Evolutionary conservation across 2,797 vertebrate species (phyloP), one percentile per base, ranked within the genome.

Genomic region (Anniella stebbinsi): DNA sequence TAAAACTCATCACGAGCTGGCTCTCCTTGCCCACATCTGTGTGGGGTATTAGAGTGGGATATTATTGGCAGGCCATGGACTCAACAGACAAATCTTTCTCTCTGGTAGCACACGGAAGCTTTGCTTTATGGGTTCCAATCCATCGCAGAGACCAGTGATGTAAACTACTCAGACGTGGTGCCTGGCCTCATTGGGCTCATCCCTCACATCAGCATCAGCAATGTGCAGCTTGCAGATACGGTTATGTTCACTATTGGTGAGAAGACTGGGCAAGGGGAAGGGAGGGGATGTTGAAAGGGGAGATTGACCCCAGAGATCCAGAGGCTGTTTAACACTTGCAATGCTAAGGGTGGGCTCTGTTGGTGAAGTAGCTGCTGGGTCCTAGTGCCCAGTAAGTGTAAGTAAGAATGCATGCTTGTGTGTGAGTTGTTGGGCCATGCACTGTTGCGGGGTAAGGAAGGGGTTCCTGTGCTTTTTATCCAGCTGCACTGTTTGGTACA

Each of bases 191-290:
- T 99, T 3, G 99, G 99, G 83, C 98, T 99, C 95, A 99, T 99
- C 94, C 99, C 99, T 45, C 97, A 99, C 89, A 99, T 99, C 97
- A 99, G 95, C 97, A 99, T 99, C 97, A 99, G 98, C 98, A 99
- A 99, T 0, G 98, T 99, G 92, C 99, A 99, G 95, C 98, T 99
- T 57, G 99, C 99, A 0, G 99, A 99, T 95, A 99, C 99, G 0
- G 99, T 99, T 95, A 99, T 99, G 99, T 99, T 99, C 97, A 99
- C 99, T 28, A 99, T 99, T 1, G 99, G 99, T 99, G 95, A 97
- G 97, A 36, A 63, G 11, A 89, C 36, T 28, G 36, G 84, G 38
- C 7, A 81, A 45, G 23, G 41, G 36, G 18, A 80, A 33, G 36
- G 76, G 38, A 66, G 41, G 6, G 10, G 17, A 2, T 75, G 21